Conservation (phyloP, 1,140 invertebrate genomes). For the Matsumurasca onukii region DNA sequence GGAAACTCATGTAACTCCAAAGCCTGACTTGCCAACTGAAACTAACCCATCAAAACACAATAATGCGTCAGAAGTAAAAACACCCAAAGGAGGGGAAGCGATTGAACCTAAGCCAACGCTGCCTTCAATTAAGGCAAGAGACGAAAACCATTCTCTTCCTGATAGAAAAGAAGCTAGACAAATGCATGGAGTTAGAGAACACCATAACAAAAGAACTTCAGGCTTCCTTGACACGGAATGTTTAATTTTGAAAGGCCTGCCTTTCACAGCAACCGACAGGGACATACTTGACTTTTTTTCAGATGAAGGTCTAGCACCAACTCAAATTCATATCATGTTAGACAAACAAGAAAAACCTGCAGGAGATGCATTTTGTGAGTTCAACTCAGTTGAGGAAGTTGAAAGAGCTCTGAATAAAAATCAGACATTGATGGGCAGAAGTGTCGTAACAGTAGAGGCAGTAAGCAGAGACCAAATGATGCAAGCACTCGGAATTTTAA, state of each 20-base stretch:
- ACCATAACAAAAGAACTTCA: neutral
- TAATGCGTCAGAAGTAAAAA: too few species aligned
- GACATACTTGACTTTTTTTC: slow-evolving; percentile 81
- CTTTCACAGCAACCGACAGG: slow-evolving; percentile 67
- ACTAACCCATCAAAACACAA: too few species aligned
- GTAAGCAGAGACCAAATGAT: slow-evolving; percentile 63
- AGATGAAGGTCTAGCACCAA: slow-evolving; percentile 70
- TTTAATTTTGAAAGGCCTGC: slow-evolving; percentile 72
- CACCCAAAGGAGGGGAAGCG: too few species aligned
- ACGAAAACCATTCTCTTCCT: too few species aligned
- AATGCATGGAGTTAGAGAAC: too few species aligned
- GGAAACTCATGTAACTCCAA: neutral
- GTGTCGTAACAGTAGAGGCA: slow-evolving; percentile 63
- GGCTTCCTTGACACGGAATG: slow-evolving; percentile 54
- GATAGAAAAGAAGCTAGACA: too few species aligned
- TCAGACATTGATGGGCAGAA: slow-evolving; percentile 62
- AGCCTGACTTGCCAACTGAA: too few species aligned
- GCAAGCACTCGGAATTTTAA: slow-evolving; percentile 47
- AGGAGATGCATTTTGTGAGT: slow-evolving; percentile 87
- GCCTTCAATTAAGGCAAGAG: too few species aligned
- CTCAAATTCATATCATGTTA: slow-evolving; percentile 74
- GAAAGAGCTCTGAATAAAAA: slow-evolving; percentile 67
- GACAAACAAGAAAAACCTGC: slow-evolving; percentile 65
- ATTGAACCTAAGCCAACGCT: too few species aligned
- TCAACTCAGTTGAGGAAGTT: slow-evolving; percentile 66